Percentiles rank a stretch among this genome's conserved stretches.
Evolutionary conservation across 2,113 vertebrate species (phyloP).

Genomic region (Nesogale talazaci): DNA sequence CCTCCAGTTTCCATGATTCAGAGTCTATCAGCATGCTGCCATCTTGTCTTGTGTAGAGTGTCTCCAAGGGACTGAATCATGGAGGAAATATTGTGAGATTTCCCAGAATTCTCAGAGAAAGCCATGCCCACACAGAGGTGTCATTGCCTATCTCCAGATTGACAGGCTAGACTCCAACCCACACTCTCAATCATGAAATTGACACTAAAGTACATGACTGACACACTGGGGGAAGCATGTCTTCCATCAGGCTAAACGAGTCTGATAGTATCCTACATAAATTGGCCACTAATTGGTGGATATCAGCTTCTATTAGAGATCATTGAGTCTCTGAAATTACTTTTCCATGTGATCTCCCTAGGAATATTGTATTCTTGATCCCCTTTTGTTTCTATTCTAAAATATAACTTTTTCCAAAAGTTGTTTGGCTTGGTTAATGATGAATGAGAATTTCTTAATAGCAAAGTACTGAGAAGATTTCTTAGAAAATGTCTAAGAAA

Average conservation of each 20-base stretch:
- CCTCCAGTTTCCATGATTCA: too few relatives aligned
- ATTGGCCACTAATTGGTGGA: rapidly evolving
- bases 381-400: neutral
- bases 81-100: too few relatives aligned
- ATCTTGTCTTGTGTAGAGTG: too few relatives aligned
- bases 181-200: too few relatives aligned
- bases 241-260: neutral
- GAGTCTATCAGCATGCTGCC: too few relatives aligned
- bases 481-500: neutral
- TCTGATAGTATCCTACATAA: rapidly evolving
- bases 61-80: too few relatives aligned
- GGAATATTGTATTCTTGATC: neutral
- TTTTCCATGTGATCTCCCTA: rapidly evolving
- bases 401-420: neutral
- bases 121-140: too few relatives aligned
- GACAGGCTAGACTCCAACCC: too few relatives aligned
- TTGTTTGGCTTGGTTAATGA: too few relatives aligned
- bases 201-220: too few relatives aligned
- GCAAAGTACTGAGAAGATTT: neutral
- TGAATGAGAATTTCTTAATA: neutral
- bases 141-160: too few relatives aligned
- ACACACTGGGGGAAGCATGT: neutral
- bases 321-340: neutral
- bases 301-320: rapidly evolving
- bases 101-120: too few relatives aligned